Evolutionary conservation across 2,113 vertebrate species (phyloP), one percentile per base, ranked within the genome.

Genomic region (Zosterops japonicus): DNA sequence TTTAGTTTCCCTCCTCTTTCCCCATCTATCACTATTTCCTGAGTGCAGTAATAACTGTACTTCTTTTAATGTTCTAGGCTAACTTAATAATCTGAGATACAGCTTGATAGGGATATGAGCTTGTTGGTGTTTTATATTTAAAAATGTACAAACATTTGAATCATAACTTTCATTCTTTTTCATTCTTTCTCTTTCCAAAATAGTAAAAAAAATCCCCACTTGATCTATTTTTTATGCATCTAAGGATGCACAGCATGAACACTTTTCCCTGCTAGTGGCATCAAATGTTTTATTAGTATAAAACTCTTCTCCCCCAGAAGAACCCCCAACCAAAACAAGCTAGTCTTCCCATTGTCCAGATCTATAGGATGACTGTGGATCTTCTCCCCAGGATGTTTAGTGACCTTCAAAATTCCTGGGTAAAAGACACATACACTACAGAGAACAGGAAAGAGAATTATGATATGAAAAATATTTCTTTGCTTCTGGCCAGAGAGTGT

Each of bases 91-190:
- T 95, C 92, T 84, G 86, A 96, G 68, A 79, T 96, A 94, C 36
- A 69, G 41, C 14, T 83, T 96, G 67, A 55, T 86, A 82, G 13
- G 23, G 12, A 60, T 87, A 60, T 46, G 28, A 22, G 11, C 2
- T 91, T 79, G 33, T 83, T 94, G 13, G 2, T 8, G 20, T 79
- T 91, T 93, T 91, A 53, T 28, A 60, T 94, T 95, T 94, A 97
- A 97, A 95, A 96, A 94, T 93, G 94, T 95, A 93, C 81, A 87
- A 92, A 88, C 18, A 61, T 95, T 86, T 96, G 69, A 94, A 90
- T 89, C 94, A 39, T 92, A 93, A 80, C 49, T 70, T 86, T 57
- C 39, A 67, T 70, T 59, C 11, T 61, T 89, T 91, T 93, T 71
- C 15, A 39, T 57, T 67, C 74, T 35, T 44, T 63, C 44, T 95